Base-by-base conservation (phyloP, 2,888 invertebrate species). In the Synanthedon andrenaeformis region DNA sequence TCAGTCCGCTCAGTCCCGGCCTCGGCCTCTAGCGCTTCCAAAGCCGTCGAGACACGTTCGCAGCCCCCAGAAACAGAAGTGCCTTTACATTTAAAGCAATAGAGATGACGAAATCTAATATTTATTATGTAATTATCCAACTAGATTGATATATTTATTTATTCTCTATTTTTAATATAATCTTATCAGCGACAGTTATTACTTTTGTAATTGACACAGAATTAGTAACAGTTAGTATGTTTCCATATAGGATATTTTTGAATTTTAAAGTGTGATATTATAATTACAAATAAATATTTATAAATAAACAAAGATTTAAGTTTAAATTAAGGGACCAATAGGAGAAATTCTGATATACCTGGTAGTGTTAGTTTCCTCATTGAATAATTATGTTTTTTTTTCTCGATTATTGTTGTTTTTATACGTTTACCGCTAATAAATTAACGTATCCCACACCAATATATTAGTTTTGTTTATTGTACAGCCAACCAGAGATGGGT, bases 241-340 rank as follows among this genome's bases (percentile, higher is more conserved):
- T 82, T 83, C 78, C 69, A 84, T 64, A 76, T 82, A 83, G 80
- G 78, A 81, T 82, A 77, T 80, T 72, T 82, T 86, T 84, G 84
- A 86, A 85, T 85, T n/a, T 84, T 84, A 85, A 86, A 84, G 87
- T 86, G 87, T 87, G 87, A 87, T 87, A 87, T 87, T 86, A 86
- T 85, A 82, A 45, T 45, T 45, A 45, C 45, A 45, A 45, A 45
- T 45, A 84, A 83, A 82, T 85, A 85, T 85, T 85, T 84, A 85
- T 85, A 10, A 35, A 82, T 84, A 84, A 23, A 84, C 78, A 85
- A 84, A 83, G 83, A 84, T 83, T 75, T 82, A 83, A 79, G 82
- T 82, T 85, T 83, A 81, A 83, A 84, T 78, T 84, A 86, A 86
- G 87, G 87, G 86, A 87, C 87, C 86, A 87, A 87, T 85, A 86